Evolutionary conservation across 2,113 vertebrate genomes (phyloP).

Genomic region (Cephalopterus ornatus): DNA sequence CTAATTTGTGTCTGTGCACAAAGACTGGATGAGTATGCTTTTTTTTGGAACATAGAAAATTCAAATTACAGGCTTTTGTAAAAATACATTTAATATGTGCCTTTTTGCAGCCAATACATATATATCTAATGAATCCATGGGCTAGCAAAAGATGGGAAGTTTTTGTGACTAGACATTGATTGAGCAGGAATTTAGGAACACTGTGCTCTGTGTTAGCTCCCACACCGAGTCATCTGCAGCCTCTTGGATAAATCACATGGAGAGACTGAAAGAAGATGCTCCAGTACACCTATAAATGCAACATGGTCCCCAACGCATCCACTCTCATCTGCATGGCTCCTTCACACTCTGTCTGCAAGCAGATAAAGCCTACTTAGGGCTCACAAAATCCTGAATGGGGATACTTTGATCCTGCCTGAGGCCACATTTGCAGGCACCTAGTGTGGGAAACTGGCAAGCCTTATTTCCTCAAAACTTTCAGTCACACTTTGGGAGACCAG

Average conservation of each 20-base stretch:
- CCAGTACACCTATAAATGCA: not conserved
- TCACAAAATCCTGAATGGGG: rapidly evolving
- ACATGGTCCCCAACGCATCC: not conserved
- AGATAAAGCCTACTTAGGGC: not conserved
- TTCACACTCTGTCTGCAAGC: not conserved
- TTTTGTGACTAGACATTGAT: not conserved
- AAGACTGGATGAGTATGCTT: not conserved
- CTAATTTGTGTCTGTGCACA: not conserved
- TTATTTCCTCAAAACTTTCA: not conserved
- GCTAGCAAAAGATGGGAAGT: not conserved
- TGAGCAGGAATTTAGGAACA: not conserved
- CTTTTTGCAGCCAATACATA: not conserved
- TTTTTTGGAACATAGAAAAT: not conserved
- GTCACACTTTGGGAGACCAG: not conserved
- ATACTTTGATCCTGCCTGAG: not conserved
- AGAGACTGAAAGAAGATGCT: not conserved
- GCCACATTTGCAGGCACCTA: not conserved
- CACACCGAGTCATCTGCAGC: not conserved
- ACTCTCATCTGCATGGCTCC: not conserved
- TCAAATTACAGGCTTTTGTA: not conserved
- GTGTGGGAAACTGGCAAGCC: not conserved
- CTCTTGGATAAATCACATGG: not conserved
- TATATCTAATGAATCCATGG: not conserved
- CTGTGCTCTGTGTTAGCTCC: not conserved
- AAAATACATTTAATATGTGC: not conserved